Percentiles rank a stretch among this genome's conserved stretches.
These are phyloP conservation scores for Tribolium castaneum DNA, from an alignment of 1,140 invertebrate genomes.

Conservation along the genomic window DNA sequence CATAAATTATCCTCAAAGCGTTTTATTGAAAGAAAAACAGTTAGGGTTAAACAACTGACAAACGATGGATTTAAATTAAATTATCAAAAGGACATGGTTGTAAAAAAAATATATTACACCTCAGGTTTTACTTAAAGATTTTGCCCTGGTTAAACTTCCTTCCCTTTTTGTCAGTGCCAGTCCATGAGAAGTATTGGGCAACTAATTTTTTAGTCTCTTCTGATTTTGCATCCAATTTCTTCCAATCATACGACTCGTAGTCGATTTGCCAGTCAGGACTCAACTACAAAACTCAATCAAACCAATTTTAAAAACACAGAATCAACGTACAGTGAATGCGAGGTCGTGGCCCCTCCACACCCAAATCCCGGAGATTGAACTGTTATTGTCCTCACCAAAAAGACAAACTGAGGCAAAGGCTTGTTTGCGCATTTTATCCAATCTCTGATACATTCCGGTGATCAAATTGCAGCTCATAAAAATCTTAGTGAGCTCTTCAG, in stretches of 20 bases:
- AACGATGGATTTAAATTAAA: constrained; percentile 14
- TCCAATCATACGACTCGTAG: constrained; percentile 98
- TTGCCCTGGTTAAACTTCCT: constrained; percentile 98
- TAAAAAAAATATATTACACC: constrained; percentile 23
- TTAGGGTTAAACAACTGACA: constrained; percentile 17
- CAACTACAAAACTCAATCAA: constrained; percentile 71
- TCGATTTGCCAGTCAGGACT: constrained; percentile 95
- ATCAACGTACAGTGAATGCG: constrained; percentile 81
- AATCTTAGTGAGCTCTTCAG: constrained; percentile 89
- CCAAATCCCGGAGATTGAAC: constrained; percentile 96
- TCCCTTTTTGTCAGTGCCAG: constrained; percentile 86
- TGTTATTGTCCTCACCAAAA: constrained; percentile 94
- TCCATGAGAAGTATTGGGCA: constrained; percentile 93
- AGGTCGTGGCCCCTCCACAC: constrained; percentile 96
- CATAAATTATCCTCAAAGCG: background rate
- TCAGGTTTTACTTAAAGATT: constrained; percentile 92
- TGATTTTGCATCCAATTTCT: constrained; percentile 87
- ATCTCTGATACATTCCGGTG: constrained; percentile 95
- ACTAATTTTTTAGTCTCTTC: constrained; percentile 92
- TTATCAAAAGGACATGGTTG: constrained; percentile 27
- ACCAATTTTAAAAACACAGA: constrained; percentile 20
- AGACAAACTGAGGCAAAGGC: constrained; percentile 94
- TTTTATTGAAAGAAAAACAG: constrained; percentile 33
- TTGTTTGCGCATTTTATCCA: constrained; percentile 98
- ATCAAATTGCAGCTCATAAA: constrained; percentile 98